Evolutionary conservation across 2,888 invertebrate species (phyloP), one percentile per base, ranked within the genome.

Genomic region (Allygus modestus): DNA sequence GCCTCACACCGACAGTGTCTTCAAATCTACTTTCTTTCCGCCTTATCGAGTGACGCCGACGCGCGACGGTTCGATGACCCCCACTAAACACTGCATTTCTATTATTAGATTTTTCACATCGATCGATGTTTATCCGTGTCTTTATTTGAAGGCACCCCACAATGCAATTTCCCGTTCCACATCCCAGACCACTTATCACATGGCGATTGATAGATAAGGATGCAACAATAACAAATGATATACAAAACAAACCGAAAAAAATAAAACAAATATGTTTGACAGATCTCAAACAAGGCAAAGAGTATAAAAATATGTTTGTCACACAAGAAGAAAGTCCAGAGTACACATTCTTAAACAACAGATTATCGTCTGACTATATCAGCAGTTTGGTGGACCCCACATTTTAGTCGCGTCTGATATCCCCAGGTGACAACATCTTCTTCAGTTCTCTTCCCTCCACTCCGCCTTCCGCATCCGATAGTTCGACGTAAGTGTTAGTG

Each of bases 271-370:
- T 69, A 69, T 4, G 69, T 69, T 33, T n/a, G 69, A 33, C 4
- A 15, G 26, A 65, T 69, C 61, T 33, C 43, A 37, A 37, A 75
- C 75, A 75, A 37, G 28, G n/a, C 75, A 75, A 75, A 75, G 75
- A 75, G 43, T 75, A 75, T 26, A 75, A 75, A 75, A 75, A 75
- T 75, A 75, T 75, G 75, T 43, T 75, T 75, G 75, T 75, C 75
- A 75, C n/a, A 41, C 75, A 43, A 41, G 75, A 75, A 75, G 75
- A 75, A 75, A 75, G 75, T 75, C 75, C 75, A 75, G 9, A 75
- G 75, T 75, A n/a, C 75, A 75, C 41, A n/a, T 75, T 31, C 5
- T n/a, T 31, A 69, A 33, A 69, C 33, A 65, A 65, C 4, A 51
- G 31, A 28, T 65, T 65, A 28, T 65, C 31, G 31, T 69, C 4